phyloP scores from a whole-genome alignment of 2,888 invertebrate species.

The Epinotia demarniana region DNA sequence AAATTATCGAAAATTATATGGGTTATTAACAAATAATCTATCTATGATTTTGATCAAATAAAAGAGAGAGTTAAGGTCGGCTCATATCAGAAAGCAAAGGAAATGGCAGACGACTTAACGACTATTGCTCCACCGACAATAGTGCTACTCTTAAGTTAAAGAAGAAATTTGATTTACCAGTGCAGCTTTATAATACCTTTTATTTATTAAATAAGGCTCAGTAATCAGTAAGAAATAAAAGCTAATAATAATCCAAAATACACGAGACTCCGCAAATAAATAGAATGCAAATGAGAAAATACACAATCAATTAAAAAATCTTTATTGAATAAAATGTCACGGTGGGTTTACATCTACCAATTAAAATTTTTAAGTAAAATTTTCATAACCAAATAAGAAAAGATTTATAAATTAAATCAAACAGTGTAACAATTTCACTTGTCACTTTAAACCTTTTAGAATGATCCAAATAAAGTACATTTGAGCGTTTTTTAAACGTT shows the following conservation, averaged over 20 bases:
- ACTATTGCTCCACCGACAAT: too few relatives aligned
- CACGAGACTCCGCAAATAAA: slow-evolving; percentile 32
- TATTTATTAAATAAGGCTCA: slow-evolving; percentile 4
- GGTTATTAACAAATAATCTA: too few relatives aligned
- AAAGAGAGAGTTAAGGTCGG: too few relatives aligned
- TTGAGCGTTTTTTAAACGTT: neutral
- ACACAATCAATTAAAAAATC: slow-evolving; percentile 16
- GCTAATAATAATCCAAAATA: slow-evolving; percentile 18
- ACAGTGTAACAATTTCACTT: slow-evolving; percentile 2
- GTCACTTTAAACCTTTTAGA: neutral
- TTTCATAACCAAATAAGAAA: slow-evolving; percentile 19
- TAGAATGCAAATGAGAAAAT: neutral
- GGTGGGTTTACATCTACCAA: slow-evolving; percentile 35
- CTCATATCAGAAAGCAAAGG: too few relatives aligned
- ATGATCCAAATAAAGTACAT: neutral
- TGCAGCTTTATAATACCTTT: neutral
- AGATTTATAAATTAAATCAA: slow-evolving; percentile 1
- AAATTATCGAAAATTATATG: too few relatives aligned
- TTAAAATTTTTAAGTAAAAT: slow-evolving; percentile 7
- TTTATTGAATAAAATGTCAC: slow-evolving; percentile 40
- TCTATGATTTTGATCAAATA: too few relatives aligned
- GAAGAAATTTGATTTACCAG: neutral
- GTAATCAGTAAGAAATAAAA: neutral
- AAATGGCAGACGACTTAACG: too few relatives aligned
- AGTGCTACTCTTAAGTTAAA: too few relatives aligned